A percentile compares a stretch with the other conserved stretches of the same genome.
phyloP scores from a whole-genome alignment of 1,140 invertebrate genomes.

The Papilio polyxenes region DNA sequence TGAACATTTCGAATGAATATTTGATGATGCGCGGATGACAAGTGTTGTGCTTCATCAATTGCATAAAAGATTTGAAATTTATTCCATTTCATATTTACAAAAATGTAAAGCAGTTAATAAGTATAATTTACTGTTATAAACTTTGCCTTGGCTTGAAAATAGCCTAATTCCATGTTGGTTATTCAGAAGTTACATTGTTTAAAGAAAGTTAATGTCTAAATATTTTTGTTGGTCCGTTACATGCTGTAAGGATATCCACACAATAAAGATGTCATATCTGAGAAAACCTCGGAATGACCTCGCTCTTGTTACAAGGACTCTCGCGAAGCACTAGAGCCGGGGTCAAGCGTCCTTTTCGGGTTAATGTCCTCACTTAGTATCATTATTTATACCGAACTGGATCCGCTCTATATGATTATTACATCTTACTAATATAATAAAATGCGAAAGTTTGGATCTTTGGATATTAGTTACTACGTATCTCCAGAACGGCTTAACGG shows the following conservation, averaged over 20 bases:
- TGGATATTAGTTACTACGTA: too few species aligned
- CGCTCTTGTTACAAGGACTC: constrained; percentile 2
- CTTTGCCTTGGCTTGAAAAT: too few species aligned
- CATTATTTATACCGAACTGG: neutral
- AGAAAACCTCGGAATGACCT: constrained; percentile 11
- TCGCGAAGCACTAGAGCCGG: neutral
- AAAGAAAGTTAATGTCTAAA: neutral
- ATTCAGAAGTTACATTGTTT: too few species aligned
- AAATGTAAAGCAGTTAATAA: too few species aligned
- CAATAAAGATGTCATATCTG: constrained; percentile 14
- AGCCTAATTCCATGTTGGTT: too few species aligned
- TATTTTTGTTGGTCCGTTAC: neutral
- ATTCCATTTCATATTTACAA: neutral
- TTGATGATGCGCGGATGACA: constrained; percentile 1
- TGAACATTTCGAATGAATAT: constrained; percentile 15
- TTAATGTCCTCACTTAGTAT: neutral
- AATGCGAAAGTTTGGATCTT: too few species aligned
- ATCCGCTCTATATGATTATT: neutral
- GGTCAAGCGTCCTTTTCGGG: constrained; percentile 12
- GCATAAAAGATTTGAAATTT: neutral
- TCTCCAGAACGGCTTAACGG: too few species aligned
- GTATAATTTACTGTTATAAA: too few species aligned
- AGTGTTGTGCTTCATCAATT: neutral
- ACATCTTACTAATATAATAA: neutral
- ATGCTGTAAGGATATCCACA: neutral